Evolutionary conservation across 2,797 vertebrate species (phyloP).

Genomic region (Florisuga fusca): DNA sequence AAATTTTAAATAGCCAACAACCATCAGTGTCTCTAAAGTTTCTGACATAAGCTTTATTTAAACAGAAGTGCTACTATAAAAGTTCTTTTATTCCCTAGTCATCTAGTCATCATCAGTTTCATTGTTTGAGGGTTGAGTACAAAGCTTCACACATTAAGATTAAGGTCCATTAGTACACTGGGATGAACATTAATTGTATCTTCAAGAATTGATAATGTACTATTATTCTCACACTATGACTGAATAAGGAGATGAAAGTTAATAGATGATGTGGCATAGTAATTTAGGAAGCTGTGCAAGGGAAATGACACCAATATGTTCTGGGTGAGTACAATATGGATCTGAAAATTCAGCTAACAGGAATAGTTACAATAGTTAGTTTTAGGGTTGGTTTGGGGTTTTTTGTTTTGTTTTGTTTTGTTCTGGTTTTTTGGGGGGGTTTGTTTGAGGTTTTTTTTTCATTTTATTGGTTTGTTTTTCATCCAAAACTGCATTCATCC

Average conservation of each 20-base stretch:
- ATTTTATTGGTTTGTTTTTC: not conserved
- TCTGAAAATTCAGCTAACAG: not conserved
- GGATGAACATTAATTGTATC: not conserved
- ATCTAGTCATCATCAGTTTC: not conserved
- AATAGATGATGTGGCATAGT: not conserved
- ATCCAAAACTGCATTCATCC: not conserved
- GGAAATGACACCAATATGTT: not conserved
- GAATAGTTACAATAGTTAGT: not conserved
- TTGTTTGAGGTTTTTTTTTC: too few relatives aligned
- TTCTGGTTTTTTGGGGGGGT: not conserved
- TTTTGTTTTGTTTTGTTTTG: not conserved
- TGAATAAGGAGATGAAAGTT: not conserved
- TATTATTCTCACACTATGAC: not conserved
- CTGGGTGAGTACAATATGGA: not conserved
- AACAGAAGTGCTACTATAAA: not conserved
- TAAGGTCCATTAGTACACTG: not conserved
- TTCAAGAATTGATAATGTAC: not conserved
- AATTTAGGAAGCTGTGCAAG: not conserved
- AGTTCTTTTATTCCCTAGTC: not conserved
- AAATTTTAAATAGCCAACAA: not conserved
- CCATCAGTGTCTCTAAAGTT: not conserved
- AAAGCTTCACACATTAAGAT: not conserved
- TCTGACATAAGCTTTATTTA: not conserved
- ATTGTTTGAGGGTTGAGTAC: not conserved
- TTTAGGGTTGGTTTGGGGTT: not conserved